A percentile compares a stretch with the other conserved stretches of the same genome.
Evolutionary conservation across 2,113 vertebrate species (phyloP).

Genomic region (Ornithorhynchus anatinus): DNA sequence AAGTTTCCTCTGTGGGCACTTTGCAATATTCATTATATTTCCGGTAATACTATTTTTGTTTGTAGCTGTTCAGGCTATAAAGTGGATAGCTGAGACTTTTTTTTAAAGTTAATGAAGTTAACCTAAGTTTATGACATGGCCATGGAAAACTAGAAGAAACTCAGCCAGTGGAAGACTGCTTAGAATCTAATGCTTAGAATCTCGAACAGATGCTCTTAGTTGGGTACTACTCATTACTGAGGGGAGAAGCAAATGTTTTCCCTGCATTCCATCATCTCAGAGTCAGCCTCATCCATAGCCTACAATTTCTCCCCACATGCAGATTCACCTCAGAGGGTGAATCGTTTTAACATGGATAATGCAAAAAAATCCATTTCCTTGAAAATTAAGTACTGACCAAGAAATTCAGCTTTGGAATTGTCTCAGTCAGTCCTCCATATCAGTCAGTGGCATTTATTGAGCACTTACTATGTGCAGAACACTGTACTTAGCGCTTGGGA

Average conservation of each 20-base stretch:
- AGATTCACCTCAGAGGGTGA: not conserved
- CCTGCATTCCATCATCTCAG: constrained; percentile 37
- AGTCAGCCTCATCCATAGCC: constrained; percentile 44
- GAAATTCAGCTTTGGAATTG: not conserved
- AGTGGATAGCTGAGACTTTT: not conserved
- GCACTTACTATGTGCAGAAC: too few species aligned
- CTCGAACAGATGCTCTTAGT: constrained; percentile 47
- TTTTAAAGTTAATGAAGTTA: not conserved
- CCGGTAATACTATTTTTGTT: constrained; percentile 22
- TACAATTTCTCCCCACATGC: not conserved
- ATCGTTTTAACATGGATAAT: not conserved
- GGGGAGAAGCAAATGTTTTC: constrained; percentile 25
- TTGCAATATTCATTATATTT: not conserved
- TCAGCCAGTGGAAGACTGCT: not conserved
- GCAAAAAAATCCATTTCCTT: not conserved
- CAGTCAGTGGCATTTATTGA: too few species aligned
- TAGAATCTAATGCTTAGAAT: constrained; percentile 29
- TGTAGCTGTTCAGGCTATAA: constrained; percentile 1
- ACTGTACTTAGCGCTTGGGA: too few species aligned
- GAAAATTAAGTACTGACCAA: not conserved
- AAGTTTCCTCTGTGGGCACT: constrained; percentile 1
- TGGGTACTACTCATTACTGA: constrained; percentile 27
- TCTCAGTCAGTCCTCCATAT: not conserved
- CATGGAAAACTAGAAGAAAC: constrained; percentile 17
- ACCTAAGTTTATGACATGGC: not conserved